These are phyloP conservation scores for Labeo rohita DNA, from an alignment of 2,113 vertebrate genomes.

Conservation along the genomic window DNA sequence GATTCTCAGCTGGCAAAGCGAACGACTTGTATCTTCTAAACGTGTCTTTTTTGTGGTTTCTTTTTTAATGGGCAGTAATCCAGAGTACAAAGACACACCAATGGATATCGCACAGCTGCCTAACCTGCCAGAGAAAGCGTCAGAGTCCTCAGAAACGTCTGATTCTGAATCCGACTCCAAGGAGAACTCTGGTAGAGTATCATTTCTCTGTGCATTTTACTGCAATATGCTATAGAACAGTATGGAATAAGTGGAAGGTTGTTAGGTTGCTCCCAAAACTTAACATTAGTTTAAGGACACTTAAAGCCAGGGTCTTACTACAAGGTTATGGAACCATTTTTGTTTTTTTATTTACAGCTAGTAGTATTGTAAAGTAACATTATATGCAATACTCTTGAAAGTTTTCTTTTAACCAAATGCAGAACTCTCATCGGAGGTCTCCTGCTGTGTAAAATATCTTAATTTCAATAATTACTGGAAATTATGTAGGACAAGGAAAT, in stretches of 20 bases:
- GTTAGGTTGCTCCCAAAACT: background rate
- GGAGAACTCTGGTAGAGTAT: conserved; percentile 91
- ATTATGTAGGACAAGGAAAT: conserved; percentile 41
- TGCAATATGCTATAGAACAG: background rate
- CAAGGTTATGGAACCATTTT: no score
- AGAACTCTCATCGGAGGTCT: background rate
- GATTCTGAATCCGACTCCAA: conserved; percentile 98
- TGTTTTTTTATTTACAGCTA: background rate
- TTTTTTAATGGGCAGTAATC: conserved; percentile 79
- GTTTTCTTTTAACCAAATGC: background rate
- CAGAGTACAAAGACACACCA: conserved; percentile 94
- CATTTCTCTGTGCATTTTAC: background rate
- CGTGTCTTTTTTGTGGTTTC: conserved; percentile 55
- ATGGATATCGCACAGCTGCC: conserved; percentile 97
- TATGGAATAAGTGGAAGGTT: background rate
- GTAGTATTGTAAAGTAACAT: background rate
- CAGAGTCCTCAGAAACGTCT: conserved; percentile 94
- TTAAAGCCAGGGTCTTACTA: background rate
- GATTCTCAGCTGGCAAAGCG: conserved; percentile 24
- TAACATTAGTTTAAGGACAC: background rate
- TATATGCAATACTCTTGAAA: background rate
- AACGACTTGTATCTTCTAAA: conserved; percentile 45
- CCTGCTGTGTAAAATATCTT: conserved; percentile 21
- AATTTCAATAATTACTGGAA: conserved; percentile 17
- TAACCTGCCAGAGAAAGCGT: conserved; percentile 93